Percentiles rank a stretch among this genome's conserved stretches.
phyloP scores from a whole-genome alignment of 2,797 vertebrate genomes.

The Liparis tanakae region DNA sequence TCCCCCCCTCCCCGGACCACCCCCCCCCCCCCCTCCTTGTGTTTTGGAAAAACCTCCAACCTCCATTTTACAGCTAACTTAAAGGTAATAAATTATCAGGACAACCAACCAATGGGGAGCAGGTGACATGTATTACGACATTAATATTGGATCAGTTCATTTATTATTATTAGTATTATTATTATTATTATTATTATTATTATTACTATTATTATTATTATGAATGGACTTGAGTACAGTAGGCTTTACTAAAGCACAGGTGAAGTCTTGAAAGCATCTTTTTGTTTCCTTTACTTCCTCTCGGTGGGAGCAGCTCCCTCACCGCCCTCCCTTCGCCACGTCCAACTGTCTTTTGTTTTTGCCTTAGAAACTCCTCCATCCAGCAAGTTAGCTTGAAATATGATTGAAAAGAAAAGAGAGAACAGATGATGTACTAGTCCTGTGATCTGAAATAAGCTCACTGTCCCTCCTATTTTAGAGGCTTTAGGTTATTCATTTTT shows the following conservation, averaged over 20 bases:
- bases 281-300: slow-evolving; percentile 27
- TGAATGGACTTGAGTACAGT: background rate
- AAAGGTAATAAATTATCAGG: slow-evolving; percentile 21
- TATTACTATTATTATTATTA: background rate
- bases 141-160: background rate
- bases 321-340: slow-evolving; percentile 42
- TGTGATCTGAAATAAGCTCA: slow-evolving; percentile 20
- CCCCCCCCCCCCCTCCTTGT: background rate
- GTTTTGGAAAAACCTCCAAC: slow-evolving; percentile 23
- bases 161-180: background rate
- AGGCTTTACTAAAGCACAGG: background rate
- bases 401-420: slow-evolving; percentile 27
- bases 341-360: slow-evolving; percentile 59
- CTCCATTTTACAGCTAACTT: slow-evolving; percentile 54
- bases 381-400: slow-evolving; percentile 51
- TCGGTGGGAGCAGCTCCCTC: slow-evolving; percentile 20
- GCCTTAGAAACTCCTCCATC: slow-evolving; percentile 35
- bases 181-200: background rate
- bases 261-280: slow-evolving; percentile 25
- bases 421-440: slow-evolving; percentile 18
- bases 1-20: background rate
- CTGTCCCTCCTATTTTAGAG: background rate
- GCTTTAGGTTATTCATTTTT: background rate
- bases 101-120: background rate
- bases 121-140: too few species aligned